Base-by-base conservation (phyloP, 1,140 invertebrate species). In the Aradophagus sp. region DNA sequence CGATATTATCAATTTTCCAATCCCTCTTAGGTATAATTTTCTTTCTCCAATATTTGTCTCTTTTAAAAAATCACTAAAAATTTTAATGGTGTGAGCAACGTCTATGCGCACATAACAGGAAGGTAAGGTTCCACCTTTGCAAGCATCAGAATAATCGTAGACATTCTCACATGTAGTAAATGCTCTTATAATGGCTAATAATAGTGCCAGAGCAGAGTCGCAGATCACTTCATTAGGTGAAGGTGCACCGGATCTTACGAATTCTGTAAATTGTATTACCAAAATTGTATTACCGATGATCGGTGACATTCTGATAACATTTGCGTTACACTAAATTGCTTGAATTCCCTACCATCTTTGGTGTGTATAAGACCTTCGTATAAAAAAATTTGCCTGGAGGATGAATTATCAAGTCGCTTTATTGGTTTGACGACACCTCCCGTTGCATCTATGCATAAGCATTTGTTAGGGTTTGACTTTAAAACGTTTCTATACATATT, bases 121-220 rank as follows among this genome's bases (percentile, higher is more conserved):
- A 5, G 20, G 20, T 23, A 23, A 23, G 8, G 20, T 5, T 5
- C 20, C 20, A 23, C 4, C 4, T 4, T 23, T 5, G 8, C 20
- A 23, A 4, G 8, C 8, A 8, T 23, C 20, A 4, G 20, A 23
- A 23, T 23, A 23, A 5, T 23, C 20, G 4, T 23, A 23, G 20
- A 8, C 4, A 8, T 23, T 23, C 8, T 23, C 20, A 23, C 20
- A 8, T 23, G 20, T 23, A 23, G 20, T 23, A 4, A 23, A 23
- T 23, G 20, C 20, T 23, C 20, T 5, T 5, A 23, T 23, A 23
- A 23, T 36, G 17, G 14, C 35, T 17, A 36, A 36, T 5, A 36
- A 7, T 7, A 68, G 19, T n/a, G 56, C 44, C 39, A 19, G 41
- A 1, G 70, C 55, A 13, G 41, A 19, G 41, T 67, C 63, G 19